Conservation (phyloP, 2,113 vertebrate species). For the Megaptera novaeangliae region DNA sequence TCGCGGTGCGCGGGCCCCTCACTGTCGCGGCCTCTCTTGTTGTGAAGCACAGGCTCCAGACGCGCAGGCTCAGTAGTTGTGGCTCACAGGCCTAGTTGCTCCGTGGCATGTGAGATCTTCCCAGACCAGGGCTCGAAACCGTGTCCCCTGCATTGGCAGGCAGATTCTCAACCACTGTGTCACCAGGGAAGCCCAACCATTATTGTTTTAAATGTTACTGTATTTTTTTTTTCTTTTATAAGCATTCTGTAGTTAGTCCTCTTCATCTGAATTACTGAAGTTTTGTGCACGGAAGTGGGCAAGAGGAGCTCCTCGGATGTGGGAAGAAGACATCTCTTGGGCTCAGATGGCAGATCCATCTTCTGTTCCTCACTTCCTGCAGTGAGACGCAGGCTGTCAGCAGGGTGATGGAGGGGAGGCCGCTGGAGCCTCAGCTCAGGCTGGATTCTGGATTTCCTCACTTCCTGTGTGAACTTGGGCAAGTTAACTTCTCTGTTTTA, state of each 20-base stretch:
- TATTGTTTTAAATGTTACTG: neutral
- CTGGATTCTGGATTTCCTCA: neutral
- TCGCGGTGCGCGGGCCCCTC: no score
- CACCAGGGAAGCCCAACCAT: neutral
- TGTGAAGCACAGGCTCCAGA: no score
- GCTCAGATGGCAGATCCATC: neutral
- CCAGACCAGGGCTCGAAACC: no score
- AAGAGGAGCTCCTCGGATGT: neutral
- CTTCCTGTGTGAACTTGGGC: neutral
- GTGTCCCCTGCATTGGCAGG: no score
- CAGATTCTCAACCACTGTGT: no score
- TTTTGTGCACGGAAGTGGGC: neutral
- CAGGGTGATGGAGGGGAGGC: neutral
- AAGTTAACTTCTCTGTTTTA: neutral
- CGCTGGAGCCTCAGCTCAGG: neutral
- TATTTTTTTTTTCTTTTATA: neutral
- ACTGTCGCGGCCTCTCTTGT: no score
- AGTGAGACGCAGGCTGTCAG: neutral
- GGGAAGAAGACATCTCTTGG: neutral
- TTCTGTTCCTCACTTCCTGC: neutral
- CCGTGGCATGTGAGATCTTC: no score
- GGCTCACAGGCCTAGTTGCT: no score
- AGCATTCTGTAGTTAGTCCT: neutral
- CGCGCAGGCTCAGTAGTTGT: no score
- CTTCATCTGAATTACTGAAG: neutral